phyloP scores from a whole-genome alignment of 2,797 vertebrate species.

The Lepidocolaptes lacrymiger region DNA sequence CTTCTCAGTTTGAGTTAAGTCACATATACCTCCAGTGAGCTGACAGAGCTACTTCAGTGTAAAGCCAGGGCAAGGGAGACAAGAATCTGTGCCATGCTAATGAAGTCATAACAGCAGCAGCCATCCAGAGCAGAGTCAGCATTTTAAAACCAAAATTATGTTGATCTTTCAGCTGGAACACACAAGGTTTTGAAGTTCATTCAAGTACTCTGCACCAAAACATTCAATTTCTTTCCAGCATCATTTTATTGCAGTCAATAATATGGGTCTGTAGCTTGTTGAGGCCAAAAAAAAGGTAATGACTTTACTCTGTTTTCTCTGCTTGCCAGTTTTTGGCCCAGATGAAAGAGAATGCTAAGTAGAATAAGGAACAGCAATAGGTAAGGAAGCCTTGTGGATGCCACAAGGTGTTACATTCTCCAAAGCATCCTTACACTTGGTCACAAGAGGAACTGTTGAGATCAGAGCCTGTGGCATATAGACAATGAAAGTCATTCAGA shows the following conservation, averaged over 20 bases:
- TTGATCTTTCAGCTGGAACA: constrained; percentile 48
- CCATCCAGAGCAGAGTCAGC: background rate
- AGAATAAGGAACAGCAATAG: background rate
- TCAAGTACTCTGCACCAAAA: constrained; percentile 43
- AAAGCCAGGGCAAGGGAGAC: background rate
- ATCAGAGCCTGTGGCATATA: background rate
- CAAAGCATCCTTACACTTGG: background rate
- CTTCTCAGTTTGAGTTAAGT: background rate
- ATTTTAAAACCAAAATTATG: constrained; percentile 46
- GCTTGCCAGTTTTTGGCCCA: background rate
- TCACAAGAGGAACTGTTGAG: background rate
- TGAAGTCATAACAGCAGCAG: constrained; percentile 32
- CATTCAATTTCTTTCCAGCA: constrained; percentile 19
- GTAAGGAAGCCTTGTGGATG: background rate
- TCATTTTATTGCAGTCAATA: background rate
- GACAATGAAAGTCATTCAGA: background rate
- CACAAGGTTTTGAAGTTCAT: constrained; percentile 37
- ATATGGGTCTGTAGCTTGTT: background rate
- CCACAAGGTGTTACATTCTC: background rate
- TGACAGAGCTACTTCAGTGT: constrained; percentile 1
- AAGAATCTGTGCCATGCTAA: background rate
- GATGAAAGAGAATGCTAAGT: background rate
- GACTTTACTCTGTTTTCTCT: background rate
- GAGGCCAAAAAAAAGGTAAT: constrained; percentile 27
- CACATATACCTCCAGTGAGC: background rate